Conservation (phyloP, 1,140 invertebrate genomes). For the Drosophila bifasciata region DNA sequence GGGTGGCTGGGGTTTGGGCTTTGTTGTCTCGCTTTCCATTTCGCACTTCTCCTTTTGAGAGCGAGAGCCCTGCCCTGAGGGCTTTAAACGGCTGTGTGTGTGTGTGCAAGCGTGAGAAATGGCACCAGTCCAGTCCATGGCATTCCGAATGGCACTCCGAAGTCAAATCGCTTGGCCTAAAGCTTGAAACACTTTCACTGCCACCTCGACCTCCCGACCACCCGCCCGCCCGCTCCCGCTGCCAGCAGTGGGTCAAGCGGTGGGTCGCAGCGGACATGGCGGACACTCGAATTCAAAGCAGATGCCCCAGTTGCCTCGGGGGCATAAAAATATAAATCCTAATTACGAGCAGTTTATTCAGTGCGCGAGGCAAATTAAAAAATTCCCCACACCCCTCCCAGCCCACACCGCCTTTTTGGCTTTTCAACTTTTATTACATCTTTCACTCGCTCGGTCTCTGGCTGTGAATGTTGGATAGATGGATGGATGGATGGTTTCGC, state of each 20-base stretch:
- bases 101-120: constrained; percentile 63
- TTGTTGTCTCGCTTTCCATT: not conserved
- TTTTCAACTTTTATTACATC: constrained; percentile 66
- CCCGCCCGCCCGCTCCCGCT: too few species aligned
- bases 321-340: constrained; percentile 79
- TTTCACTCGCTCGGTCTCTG: constrained; percentile 13
- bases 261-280: constrained; percentile 50
- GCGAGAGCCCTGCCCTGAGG: not conserved
- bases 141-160: not conserved
- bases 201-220: too few species aligned
- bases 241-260: constrained; percentile 54
- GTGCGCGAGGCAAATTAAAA: constrained; percentile 65
- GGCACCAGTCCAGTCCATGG: constrained; percentile 46
- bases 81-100: constrained; percentile 36
- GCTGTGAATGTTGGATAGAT: constrained; percentile 4
- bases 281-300: constrained; percentile 47
- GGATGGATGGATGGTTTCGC: not conserved
- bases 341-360: constrained; percentile 79
- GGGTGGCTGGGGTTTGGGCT: too few species aligned
- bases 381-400: constrained; percentile 28
- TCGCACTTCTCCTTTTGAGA: not conserved
- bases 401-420: constrained; percentile 24
- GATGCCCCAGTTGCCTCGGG: constrained; percentile 33
- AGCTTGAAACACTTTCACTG: constrained; percentile 58
- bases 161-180: constrained; percentile 37